Evolutionary conservation across 2,797 vertebrate species (phyloP).

Genomic region (Thalassophryne amazonica): DNA sequence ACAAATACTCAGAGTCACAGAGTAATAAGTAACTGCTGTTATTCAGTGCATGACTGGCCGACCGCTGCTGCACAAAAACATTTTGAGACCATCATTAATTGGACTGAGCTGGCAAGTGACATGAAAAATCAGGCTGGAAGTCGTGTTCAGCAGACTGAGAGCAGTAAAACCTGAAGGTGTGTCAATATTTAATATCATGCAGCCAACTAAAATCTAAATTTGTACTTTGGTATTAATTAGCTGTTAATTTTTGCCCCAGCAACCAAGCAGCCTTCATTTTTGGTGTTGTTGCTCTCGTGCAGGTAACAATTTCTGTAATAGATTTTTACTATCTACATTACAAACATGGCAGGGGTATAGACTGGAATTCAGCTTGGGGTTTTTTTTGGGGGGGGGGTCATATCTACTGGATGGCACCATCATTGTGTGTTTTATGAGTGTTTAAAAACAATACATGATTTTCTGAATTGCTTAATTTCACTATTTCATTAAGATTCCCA

Average conservation of each 20-base stretch:
- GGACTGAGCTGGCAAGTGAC: constrained; percentile 16
- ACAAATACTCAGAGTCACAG: constrained; percentile 23
- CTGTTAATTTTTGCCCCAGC: constrained; percentile 20
- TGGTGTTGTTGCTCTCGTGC: constrained; percentile 3
- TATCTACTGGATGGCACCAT: no score
- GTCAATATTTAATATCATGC: constrained; percentile 47
- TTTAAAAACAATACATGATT: no score
- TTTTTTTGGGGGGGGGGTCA: no score
- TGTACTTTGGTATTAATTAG: constrained; percentile 21
- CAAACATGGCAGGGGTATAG: no score
- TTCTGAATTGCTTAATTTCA: no score
- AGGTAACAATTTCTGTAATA: constrained; percentile 30
- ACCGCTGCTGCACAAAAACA: constrained; percentile 24
- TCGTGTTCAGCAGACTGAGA: constrained; percentile 43
- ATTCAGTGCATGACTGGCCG: constrained; percentile 26
- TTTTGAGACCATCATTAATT: constrained; percentile 28
- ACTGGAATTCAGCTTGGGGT: no score
- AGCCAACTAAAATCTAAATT: constrained; percentile 35
- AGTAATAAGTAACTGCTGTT: constrained; percentile 25
- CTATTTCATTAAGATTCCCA: no score
- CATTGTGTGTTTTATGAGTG: no score
- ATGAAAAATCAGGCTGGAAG: constrained; percentile 18
- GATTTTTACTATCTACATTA: constrained; percentile 45
- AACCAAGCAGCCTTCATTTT: constrained; percentile 18
- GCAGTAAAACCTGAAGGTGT: constrained; percentile 37